Evolutionary conservation across 1,140 invertebrate species (phyloP).

Genomic region (Littorina saxatilis): DNA sequence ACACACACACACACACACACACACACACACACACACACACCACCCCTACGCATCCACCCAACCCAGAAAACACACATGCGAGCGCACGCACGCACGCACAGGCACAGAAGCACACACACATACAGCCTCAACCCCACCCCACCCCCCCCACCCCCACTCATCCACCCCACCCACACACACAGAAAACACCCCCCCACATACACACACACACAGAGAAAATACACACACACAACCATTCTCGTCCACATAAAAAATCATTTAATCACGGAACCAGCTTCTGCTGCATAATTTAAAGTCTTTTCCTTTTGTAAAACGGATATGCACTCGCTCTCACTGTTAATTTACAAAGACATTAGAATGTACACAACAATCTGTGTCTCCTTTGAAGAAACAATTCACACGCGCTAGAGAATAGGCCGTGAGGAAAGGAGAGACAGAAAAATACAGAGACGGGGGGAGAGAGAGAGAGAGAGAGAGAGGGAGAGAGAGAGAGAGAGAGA

Average conservation of each 20-base stretch:
- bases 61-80: no score
- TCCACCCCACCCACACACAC: no score
- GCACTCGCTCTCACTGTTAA: background rate
- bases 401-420: background rate
- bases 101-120: no score
- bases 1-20: background rate
- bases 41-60: no score
- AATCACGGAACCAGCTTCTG: background rate
- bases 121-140: no score
- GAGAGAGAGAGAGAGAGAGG: conserved; percentile 12
- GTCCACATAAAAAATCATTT: background rate
- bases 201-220: no score
- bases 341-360: no score
- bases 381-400: background rate
- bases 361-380: background rate
- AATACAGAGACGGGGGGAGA: background rate
- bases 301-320: background rate
- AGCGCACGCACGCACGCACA: no score
- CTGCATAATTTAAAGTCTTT: background rate
- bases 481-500: conserved; percentile 25
- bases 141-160: no score
- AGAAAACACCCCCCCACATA: no score
- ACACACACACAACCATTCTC: no score
- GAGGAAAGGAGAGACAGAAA: background rate
- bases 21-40: conserved; percentile 1